Evolutionary conservation across 2,888 invertebrate species (phyloP), one percentile per base, ranked within the genome.

Genomic region (Drosophila kambysellisi): DNA sequence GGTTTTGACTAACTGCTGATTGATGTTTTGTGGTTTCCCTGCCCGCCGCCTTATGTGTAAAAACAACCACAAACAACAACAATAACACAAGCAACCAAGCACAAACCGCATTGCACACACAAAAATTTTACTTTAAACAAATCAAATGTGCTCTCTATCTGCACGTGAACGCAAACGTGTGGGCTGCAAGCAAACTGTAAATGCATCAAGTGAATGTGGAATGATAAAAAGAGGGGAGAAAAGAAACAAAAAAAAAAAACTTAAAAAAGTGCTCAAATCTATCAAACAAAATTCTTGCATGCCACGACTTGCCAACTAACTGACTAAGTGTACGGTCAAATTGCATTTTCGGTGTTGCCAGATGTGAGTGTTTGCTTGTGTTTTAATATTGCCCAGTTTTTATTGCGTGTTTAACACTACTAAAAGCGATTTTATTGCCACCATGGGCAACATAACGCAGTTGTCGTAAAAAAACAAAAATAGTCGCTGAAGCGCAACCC

Each of bases 361-460:
- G 68, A 82, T 80, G 71, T 62, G n/a, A 62, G 59, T n/a, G 41
- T 29, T 46, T 51, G 41, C 15, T 25, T 51, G 39, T 15, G 12
- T 57, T 74, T 74, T 37, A 79, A 78, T 81, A 75, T 78, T 78
- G 79, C 74, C 66, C 69, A 65, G 68, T 59, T 79, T 87, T 87
- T 84, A 89, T 90, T 74, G 83, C 90, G 79, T 88, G 84, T 86
- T 81, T 88, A 90, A 83, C 81, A 86, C 85, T 81, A 90, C 83
- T 89, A 85, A 89, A 90, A 65, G 78, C 83, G 73, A 83, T 66
- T 82, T 89, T 81, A 85, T 89, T 74, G 82, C 88, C 85, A 80
- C 85, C 87, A 82, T 79, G 87, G 83, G 88, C 75, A 82, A 78
- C 89, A 87, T 89, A 89, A 87, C 79, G 79, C 82, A 84, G 76